Evolutionary conservation across 2,797 vertebrate genomes (phyloP).

Genomic region (Hydrocynus forskahlii): DNA sequence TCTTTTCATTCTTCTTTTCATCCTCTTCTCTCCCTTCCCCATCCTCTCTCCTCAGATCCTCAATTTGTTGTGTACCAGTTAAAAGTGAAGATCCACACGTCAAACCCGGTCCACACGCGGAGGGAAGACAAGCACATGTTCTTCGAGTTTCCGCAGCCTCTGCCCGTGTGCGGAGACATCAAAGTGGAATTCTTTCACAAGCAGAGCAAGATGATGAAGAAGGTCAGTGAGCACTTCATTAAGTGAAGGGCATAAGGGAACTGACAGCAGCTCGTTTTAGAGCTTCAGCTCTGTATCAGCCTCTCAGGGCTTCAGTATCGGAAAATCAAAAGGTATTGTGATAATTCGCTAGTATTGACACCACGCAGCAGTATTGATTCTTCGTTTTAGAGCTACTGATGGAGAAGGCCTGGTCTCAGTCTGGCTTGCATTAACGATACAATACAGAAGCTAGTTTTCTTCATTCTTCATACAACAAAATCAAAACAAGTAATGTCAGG

Average conservation of each 20-base stretch:
- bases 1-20: slow-evolving; percentile 48
- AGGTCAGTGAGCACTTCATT: slow-evolving; percentile 79
- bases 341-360: background rate
- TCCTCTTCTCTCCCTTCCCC: background rate
- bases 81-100: slow-evolving; percentile 99
- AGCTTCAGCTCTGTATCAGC: background rate
- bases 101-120: slow-evolving; percentile 91
- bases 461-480: too few species aligned
- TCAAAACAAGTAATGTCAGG: too few species aligned
- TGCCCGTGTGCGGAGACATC: slow-evolving; percentile 98
- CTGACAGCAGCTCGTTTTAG: background rate
- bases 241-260: background rate
- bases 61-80: slow-evolving; percentile 98
- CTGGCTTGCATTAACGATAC: too few species aligned
- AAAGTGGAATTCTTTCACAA: slow-evolving; percentile 99
- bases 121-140: slow-evolving; percentile 98
- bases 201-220: slow-evolving; percentile 99
- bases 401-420: too few species aligned
- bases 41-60: slow-evolving; percentile 81
- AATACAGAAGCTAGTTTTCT: too few species aligned
- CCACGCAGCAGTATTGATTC: background rate
- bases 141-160: slow-evolving; percentile 96
- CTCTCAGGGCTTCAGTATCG: background rate
- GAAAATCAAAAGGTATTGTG: background rate
- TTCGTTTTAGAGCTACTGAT: background rate